Percentiles rank a stretch among this genome's conserved stretches.
phyloP scores from a whole-genome alignment of 2,797 vertebrate species.

The Gymnothorax javanicus region DNA sequence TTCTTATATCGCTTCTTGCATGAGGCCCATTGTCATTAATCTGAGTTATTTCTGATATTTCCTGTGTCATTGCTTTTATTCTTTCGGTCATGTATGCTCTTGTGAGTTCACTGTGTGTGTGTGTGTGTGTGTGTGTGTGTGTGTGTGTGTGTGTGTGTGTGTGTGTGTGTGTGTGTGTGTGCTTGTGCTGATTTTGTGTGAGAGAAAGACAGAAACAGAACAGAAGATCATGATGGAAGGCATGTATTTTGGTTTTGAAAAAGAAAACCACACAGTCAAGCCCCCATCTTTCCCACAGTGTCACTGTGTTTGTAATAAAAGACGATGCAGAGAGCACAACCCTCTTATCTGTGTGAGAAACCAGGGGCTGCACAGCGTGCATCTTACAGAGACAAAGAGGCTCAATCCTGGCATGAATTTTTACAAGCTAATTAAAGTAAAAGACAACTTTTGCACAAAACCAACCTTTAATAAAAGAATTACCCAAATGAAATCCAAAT shows the following conservation, averaged over 20 bases:
- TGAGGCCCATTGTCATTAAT: too few relatives aligned
- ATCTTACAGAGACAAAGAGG: background rate
- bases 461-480: too few relatives aligned
- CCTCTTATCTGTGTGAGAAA: background rate
- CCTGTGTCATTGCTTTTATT: background rate
- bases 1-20: too few relatives aligned
- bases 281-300: background rate
- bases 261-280: conserved; percentile 14
- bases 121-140: background rate
- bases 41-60: too few relatives aligned
- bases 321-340: background rate
- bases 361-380: background rate
- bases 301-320: background rate
- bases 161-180: background rate
- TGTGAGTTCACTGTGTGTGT: background rate
- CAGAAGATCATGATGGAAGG: background rate
- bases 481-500: too few relatives aligned
- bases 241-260: background rate
- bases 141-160: background rate
- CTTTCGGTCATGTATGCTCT: too few relatives aligned
- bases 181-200: background rate
- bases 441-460: too few relatives aligned
- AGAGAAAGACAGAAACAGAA: background rate
- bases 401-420: background rate
- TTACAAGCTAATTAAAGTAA: background rate